Evolutionary conservation across 2,888 invertebrate species (phyloP).

Genomic region (Polietes domitor): DNA sequence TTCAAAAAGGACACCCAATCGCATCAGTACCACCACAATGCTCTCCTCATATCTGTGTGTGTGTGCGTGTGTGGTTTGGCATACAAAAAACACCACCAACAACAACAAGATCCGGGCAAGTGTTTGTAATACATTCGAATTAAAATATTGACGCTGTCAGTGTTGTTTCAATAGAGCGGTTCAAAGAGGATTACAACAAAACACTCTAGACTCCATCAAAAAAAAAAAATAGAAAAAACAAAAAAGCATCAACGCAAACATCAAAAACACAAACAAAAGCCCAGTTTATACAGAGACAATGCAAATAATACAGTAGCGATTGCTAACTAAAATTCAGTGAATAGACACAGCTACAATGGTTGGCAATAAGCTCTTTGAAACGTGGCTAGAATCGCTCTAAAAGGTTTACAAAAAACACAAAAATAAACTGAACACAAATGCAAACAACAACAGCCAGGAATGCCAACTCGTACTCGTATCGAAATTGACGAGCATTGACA

Average conservation of each 20-base stretch:
- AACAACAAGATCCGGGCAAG: not conserved
- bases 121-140: not conserved
- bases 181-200: constrained; percentile 41
- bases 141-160: constrained; percentile 14
- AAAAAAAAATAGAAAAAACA: not conserved
- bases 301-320: not conserved
- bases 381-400: not conserved
- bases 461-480: not conserved
- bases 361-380: not conserved
- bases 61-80: no score
- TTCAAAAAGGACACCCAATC: not conserved
- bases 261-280: constrained; percentile 7
- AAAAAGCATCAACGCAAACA: not conserved
- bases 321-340: not conserved
- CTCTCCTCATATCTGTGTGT: no score
- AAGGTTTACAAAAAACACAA: not conserved
- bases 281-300: constrained; percentile 2
- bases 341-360: not conserved
- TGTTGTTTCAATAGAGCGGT: not conserved
- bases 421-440: not conserved
- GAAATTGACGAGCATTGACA: not conserved
- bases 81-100: not conserved
- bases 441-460: not conserved
- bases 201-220: not conserved
- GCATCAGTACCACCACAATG: not conserved